Evolutionary conservation across 2,888 invertebrate genomes (phyloP), one percentile per base, ranked within the genome.

Genomic region (Sphinx pinastri): DNA sequence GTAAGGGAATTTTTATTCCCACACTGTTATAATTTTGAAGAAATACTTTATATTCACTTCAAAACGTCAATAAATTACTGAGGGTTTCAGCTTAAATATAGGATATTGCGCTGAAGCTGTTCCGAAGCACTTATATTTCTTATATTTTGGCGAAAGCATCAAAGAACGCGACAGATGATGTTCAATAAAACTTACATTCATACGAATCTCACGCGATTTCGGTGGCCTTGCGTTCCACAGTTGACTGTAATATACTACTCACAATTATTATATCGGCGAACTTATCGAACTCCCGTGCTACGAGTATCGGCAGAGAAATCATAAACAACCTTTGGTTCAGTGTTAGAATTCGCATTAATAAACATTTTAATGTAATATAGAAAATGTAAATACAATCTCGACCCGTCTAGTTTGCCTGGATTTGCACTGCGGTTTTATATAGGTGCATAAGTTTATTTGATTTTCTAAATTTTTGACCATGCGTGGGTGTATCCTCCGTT

Each of bases 401-500:
- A 67, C 71, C 68, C 54, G 67, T 72, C 77, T 47, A 31, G 31
- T 47, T 68, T 70, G 70, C 45, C 69, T 66, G 68, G 31, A 59
- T 71, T 63, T 49, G 63, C 49, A 63, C 70, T 74, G 60, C 71
- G 73, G 25, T 25, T 72, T 49, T 68, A 71, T 72, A 72, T 72
- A 49, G 71, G 58, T 69, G 71, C 19, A 49, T 63, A 63, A 11
- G 47, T 13, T 16, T 16, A 63, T 74, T 75, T 74, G 49, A 54
- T 70, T 74, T 60, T 72, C 71, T 69, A 75, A 75, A 75, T 76
- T 76, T 73, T 74, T 77, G 72, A 70, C 70, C 69, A 47, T 67
- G 76, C 74, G 77, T 80, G 72, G 79, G 77, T 54, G 72, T 68
- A 19, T 71, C 74, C 73, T 71, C 74, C 72, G 73, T 82, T 81